Evolutionary conservation across 2,113 vertebrate species (phyloP).

Genomic region (Potamarius usumacintae): DNA sequence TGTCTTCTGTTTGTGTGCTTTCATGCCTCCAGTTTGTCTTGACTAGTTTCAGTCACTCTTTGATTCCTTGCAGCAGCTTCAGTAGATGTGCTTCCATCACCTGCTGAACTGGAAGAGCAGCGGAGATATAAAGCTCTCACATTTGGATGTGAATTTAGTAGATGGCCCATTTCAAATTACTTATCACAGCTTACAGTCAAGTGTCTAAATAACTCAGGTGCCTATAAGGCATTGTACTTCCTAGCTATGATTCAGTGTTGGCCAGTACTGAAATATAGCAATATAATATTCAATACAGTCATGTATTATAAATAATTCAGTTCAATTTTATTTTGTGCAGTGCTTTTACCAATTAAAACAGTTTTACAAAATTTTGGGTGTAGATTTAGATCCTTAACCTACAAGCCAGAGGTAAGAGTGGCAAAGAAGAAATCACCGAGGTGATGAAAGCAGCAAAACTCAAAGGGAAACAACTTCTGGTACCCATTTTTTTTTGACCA

Average conservation of each 20-base stretch:
- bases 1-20: background rate
- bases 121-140: background rate
- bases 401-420: background rate
- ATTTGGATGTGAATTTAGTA: background rate
- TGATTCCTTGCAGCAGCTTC: conserved; percentile 89
- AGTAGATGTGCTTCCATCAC: conserved; percentile 93
- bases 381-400: background rate
- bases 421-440: background rate
- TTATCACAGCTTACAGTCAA: background rate
- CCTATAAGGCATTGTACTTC: background rate
- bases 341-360: background rate
- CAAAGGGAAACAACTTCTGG: background rate
- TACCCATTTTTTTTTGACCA: no score
- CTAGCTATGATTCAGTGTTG: background rate
- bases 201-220: background rate
- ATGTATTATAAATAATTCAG: background rate
- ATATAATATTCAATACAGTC: background rate
- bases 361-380: background rate
- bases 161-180: background rate
- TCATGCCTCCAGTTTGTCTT: background rate
- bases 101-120: conserved; percentile 85
- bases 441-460: background rate
- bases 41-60: conserved; percentile 75
- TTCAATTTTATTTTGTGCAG: background rate
- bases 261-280: background rate